Evolutionary conservation across 2,797 vertebrate genomes (phyloP).

Genomic region (Hypotaenidia philippensis): DNA sequence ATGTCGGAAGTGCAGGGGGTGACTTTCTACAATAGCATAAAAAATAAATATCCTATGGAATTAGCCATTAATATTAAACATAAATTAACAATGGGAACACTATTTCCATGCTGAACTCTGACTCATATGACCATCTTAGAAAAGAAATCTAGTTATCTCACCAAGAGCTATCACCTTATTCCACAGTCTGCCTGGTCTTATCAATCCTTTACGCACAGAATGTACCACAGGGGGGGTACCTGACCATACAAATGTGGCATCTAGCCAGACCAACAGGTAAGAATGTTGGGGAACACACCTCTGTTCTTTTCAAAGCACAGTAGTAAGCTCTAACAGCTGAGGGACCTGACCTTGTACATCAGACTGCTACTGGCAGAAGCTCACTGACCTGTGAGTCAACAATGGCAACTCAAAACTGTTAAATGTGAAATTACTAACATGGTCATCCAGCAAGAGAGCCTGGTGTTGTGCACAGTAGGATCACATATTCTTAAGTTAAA

Average conservation of each 20-base stretch:
- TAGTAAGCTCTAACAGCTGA: background rate
- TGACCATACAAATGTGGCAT: background rate
- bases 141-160: background rate
- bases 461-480: background rate
- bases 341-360: background rate
- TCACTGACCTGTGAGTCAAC: background rate
- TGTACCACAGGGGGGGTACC: background rate
- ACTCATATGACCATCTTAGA: background rate
- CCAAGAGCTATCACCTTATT: background rate
- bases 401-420: background rate
- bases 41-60: background rate
- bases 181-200: background rate
- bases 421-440: background rate
- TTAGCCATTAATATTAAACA: background rate
- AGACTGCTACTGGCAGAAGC: background rate
- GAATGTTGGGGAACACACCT: background rate
- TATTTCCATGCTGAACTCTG: background rate
- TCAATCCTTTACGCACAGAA: background rate
- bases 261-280: background rate
- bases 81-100: background rate
- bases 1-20: background rate
- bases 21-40: background rate
- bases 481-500: background rate
- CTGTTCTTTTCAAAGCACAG: background rate
- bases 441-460: background rate